Conservation (phyloP, 1,140 invertebrate genomes). For the Atta colombica region DNA sequence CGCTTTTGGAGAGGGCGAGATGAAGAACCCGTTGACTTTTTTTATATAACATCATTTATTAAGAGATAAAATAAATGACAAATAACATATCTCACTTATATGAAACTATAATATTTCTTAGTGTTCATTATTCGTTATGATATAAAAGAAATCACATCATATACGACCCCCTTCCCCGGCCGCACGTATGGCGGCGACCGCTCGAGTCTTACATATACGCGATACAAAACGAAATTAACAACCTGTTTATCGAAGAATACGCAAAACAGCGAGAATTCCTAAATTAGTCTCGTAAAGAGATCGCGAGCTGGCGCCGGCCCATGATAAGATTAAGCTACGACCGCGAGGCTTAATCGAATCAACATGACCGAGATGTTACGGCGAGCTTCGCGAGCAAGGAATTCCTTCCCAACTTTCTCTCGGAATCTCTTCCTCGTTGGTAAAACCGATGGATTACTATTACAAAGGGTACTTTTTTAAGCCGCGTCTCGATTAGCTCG, state of each 20-base stretch:
- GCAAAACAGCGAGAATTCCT: slow-evolving; percentile 4
- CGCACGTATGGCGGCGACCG: slow-evolving; percentile 75
- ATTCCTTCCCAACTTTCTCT: slow-evolving; percentile 26
- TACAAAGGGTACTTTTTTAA: background rate
- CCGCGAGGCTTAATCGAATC: slow-evolving; percentile 84
- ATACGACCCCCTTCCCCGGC: slow-evolving; percentile 81
- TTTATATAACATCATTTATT: slow-evolving; percentile 87
- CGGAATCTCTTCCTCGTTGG: slow-evolving; percentile 20
- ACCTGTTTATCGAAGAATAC: background rate
- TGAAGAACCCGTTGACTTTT: slow-evolving; percentile 46
- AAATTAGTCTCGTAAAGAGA: background rate
- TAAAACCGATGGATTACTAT: slow-evolving; percentile 9
- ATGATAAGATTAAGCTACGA: slow-evolving; percentile 83
- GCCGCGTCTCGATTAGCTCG: background rate
- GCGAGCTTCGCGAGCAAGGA: slow-evolving; percentile 31
- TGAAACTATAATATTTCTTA: slow-evolving; percentile 87
- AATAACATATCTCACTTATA: slow-evolving; percentile 87
- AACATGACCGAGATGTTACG: slow-evolving; percentile 73
- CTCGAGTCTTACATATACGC: slow-evolving; percentile 51
- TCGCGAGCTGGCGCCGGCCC: slow-evolving; percentile 49
- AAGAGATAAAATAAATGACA: slow-evolving; percentile 87
- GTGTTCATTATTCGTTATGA: slow-evolving; percentile 86
- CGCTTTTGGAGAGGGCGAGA: background rate
- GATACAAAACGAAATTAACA: slow-evolving; percentile 3
- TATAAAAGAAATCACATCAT: slow-evolving; percentile 87